Evolutionary conservation across 2,113 vertebrate genomes (phyloP).

Genomic region (Propithecus coquereli): DNA sequence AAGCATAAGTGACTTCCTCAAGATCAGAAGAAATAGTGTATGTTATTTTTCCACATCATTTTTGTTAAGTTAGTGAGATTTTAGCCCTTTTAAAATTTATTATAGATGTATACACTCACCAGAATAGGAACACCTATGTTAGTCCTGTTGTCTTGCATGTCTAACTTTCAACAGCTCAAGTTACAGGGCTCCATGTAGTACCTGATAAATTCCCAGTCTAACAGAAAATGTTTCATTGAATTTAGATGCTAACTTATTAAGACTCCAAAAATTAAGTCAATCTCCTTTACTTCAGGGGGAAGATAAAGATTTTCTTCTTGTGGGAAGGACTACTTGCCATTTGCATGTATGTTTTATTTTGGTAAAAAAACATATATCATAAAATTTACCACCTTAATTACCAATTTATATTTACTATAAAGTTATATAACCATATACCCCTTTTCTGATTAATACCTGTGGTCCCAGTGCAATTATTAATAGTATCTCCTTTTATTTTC

Average conservation of each 20-base stretch:
- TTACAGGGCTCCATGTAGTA: not conserved
- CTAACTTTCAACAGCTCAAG: not conserved
- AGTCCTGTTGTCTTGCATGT: not conserved
- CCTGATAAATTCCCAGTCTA: not conserved
- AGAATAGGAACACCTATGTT: not conserved
- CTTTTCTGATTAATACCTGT: not conserved
- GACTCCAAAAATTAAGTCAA: not conserved
- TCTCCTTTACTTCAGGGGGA: not conserved
- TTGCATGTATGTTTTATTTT: not conserved
- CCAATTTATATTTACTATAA: not conserved
- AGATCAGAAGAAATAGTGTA: not conserved
- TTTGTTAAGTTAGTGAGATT: not conserved
- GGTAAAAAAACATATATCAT: not conserved
- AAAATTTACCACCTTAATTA: not conserved
- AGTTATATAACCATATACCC: not conserved
- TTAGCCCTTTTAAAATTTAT: not conserved
- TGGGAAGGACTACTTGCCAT: not conserved
- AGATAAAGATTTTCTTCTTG: not conserved
- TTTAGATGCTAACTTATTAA: slow-evolving; percentile 13
- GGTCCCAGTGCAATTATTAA: not conserved
- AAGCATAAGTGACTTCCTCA: not conserved
- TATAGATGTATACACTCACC: not conserved
- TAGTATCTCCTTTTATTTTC: not conserved
- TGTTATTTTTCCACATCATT: not conserved
- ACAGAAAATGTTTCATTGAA: not conserved